Evolutionary conservation across 2,113 vertebrate species (phyloP).

Genomic region (Haliaeetus leucogaster): DNA sequence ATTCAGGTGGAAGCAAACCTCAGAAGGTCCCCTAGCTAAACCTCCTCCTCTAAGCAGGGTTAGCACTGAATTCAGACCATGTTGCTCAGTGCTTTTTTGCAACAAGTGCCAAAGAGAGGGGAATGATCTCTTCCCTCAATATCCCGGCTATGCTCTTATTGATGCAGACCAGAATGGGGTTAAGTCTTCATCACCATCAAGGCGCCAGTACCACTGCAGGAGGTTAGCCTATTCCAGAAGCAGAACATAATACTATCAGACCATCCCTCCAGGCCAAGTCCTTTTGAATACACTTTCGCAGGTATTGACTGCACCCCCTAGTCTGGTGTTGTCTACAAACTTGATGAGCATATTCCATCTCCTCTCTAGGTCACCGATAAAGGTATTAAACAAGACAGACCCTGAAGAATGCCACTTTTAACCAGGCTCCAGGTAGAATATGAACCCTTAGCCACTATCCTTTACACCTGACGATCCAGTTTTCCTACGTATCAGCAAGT

Average conservation of each 20-base stretch:
- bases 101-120: not conserved
- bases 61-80: not conserved
- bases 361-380: not conserved
- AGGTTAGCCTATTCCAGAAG: not conserved
- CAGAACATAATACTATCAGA: not conserved
- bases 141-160: not conserved
- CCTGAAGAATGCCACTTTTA: not conserved
- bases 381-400: not conserved
- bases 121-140: not conserved
- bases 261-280: not conserved
- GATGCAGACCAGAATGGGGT: not conserved
- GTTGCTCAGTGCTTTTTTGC: not conserved
- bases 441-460: not conserved
- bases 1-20: not conserved
- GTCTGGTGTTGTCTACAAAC: not conserved
- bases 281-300: fast-evolving
- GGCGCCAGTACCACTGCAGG: not conserved
- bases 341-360: not conserved
- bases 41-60: not conserved
- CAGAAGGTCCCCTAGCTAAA: not conserved
- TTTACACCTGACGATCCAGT: not conserved
- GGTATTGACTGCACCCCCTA: fast-evolving
- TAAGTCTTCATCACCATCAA: not conserved
- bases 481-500: not conserved
- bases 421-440: not conserved